Percentiles rank a stretch among this genome's conserved stretches.
Conservation (phyloP, 2,113 vertebrate genomes). For the Rousettus leschenaultii region DNA sequence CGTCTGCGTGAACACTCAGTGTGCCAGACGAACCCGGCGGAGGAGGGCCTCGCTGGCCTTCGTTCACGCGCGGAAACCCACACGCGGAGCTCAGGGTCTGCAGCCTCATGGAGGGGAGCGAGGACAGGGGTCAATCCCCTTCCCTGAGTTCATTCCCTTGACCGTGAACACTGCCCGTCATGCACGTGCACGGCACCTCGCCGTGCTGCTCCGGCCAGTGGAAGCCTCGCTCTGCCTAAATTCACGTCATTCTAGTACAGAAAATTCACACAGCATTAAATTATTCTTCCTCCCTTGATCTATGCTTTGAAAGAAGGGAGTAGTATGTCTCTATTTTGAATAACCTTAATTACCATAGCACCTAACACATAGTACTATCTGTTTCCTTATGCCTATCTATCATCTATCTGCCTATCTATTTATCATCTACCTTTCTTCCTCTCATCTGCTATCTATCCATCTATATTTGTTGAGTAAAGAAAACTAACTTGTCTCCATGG, state of each 20-base stretch:
- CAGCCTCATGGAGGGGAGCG: too few relatives aligned
- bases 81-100: too few relatives aligned
- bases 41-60: too few relatives aligned
- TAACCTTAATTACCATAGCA: background rate
- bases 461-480: background rate
- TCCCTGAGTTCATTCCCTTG: too few relatives aligned
- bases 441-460: background rate
- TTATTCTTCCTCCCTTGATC: too few relatives aligned
- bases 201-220: rapidly evolving
- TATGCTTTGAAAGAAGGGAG: background rate
- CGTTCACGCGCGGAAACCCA: too few relatives aligned
- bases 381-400: background rate
- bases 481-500: background rate
- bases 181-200: rapidly evolving
- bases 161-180: rapidly evolving
- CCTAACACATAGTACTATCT: background rate
- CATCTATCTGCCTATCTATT: background rate
- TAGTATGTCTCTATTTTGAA: background rate
- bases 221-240: background rate
- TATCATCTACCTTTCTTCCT: background rate
- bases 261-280: background rate
- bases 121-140: too few relatives aligned
- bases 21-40: too few relatives aligned
- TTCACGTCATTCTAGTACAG: too few relatives aligned
- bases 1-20: too few relatives aligned